Evolutionary conservation across 2,888 invertebrate genomes (phyloP).

Genomic region (Hydropsyche betteni): DNA sequence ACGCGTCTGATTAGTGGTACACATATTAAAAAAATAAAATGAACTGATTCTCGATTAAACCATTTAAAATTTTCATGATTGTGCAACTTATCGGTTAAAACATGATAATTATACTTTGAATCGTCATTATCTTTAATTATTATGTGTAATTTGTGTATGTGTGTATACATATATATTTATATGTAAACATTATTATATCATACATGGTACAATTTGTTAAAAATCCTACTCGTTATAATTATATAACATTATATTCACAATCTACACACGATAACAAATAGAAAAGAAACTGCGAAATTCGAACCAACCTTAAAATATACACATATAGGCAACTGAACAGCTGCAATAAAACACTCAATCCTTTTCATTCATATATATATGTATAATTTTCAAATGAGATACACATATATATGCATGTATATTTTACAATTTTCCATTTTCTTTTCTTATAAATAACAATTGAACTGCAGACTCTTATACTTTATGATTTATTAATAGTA

Average conservation of each 20-base stretch:
- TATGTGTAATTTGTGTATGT: constrained; percentile 17
- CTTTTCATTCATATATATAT: constrained; percentile 11
- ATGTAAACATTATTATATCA: constrained; percentile 35
- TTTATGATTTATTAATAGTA: constrained; percentile 42
- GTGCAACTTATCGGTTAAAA: constrained; percentile 46
- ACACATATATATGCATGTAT: constrained; percentile 25
- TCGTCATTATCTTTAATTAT: constrained; percentile 18
- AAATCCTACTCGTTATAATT: constrained; percentile 43
- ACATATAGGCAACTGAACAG: constrained; percentile 27
- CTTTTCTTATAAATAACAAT: constrained; percentile 43
- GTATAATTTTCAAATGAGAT: background rate
- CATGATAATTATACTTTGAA: constrained; percentile 17
- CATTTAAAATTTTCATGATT: constrained; percentile 32
- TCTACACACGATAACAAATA: constrained; percentile 51
- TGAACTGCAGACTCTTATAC: constrained; percentile 46
- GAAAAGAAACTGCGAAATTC: constrained; percentile 36
- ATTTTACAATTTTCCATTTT: constrained; percentile 3
- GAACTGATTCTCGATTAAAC: background rate
- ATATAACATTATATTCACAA: constrained; percentile 50
- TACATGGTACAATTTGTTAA: constrained; percentile 46
- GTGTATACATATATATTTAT: background rate
- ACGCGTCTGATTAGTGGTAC: background rate
- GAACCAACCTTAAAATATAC: constrained; percentile 32
- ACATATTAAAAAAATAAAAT: constrained; percentile 11
- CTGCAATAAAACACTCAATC: constrained; percentile 25